phyloP scores from a whole-genome alignment of 2,797 vertebrate genomes.

The Microhierax caerulescens region DNA sequence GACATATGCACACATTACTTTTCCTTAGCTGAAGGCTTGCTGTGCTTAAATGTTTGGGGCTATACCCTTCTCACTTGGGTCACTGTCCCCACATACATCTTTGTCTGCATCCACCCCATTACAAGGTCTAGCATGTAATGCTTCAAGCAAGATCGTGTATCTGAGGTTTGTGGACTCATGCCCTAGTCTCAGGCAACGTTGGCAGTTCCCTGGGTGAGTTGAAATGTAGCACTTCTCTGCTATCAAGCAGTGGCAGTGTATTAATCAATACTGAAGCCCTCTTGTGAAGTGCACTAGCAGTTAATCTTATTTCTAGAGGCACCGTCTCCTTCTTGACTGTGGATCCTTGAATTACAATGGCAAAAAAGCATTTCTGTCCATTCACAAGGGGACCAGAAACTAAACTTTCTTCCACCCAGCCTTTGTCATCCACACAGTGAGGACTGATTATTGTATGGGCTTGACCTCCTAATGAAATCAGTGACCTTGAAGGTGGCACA shows the following conservation, averaged over 20 bases:
- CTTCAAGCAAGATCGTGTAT: background rate
- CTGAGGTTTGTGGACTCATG: background rate
- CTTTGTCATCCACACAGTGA: background rate
- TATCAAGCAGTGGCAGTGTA: background rate
- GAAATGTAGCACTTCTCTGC: background rate
- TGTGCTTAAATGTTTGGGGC: background rate
- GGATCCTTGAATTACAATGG: slow-evolving; percentile 34
- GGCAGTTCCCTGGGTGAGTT: background rate
- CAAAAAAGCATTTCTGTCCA: slow-evolving; percentile 5
- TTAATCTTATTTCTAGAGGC: slow-evolving; percentile 55
- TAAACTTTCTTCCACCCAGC: background rate
- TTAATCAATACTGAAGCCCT: slow-evolving; percentile 37
- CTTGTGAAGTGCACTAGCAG: slow-evolving; percentile 25
- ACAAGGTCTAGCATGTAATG: background rate
- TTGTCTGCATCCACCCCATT: background rate
- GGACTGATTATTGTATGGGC: slow-evolving; percentile 19
- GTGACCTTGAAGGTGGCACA: slow-evolving; percentile 47
- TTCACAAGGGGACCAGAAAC: slow-evolving; percentile 5
- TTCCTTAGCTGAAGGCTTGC: background rate
- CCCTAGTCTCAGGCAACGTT: background rate
- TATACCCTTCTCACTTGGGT: background rate
- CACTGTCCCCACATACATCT: background rate
- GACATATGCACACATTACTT: background rate
- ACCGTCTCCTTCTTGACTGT: slow-evolving; percentile 1
- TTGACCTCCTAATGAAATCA: background rate